Evolutionary conservation across 2,113 vertebrate species (phyloP), one percentile per base, ranked within the genome.

Genomic region (Zosterops pallidus): DNA sequence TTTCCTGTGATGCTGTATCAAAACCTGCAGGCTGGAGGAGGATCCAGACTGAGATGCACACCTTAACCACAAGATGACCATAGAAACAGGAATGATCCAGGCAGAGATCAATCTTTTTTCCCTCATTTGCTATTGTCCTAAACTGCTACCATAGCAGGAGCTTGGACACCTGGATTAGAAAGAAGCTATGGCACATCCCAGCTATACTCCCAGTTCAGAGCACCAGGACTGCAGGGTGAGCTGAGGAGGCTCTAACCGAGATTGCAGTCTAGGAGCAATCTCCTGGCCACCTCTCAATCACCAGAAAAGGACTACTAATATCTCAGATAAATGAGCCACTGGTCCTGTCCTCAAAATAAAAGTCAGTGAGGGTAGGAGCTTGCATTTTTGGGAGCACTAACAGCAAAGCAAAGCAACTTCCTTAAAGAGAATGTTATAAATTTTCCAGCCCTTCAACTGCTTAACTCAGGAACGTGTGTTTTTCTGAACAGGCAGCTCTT

Each of bases 71-170:
- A 9, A 1, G 17, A 24, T 37, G 26, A 47, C 10, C 9, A 12
- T 4, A 46, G 6, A 21, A 50, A 42, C 15, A n/a, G n/a, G 47
- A 67, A 82, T 11, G 29, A 63, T 23, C 8, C 62, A 76, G 20
- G 22, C 18, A 89, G 29, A 67, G 29, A 78, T 11, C 8, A 33
- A 2, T 35, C 22, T 22, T 75, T 69, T 78, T 49, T 17, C n/a
- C 6, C 6, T 70, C 35, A 64, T 50, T 28, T 9, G 0, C 26
- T 68, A 2, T 67, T 11, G 17, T 0, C 1, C 8, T 39, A 53
- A 85, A 49, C 18, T 49, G 3, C 31, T 85, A 69, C 37, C 7
- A 8, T 2, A 60, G 19, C 15, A 88, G 31, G 22, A 85, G 15
- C 26, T 10, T 29, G 21, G 35, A 31, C 12, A 17, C 6, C 31